phyloP scores from a whole-genome alignment of 37 sponge, comb jelly and placozoan species.

The Axinella damicornis region DNA sequence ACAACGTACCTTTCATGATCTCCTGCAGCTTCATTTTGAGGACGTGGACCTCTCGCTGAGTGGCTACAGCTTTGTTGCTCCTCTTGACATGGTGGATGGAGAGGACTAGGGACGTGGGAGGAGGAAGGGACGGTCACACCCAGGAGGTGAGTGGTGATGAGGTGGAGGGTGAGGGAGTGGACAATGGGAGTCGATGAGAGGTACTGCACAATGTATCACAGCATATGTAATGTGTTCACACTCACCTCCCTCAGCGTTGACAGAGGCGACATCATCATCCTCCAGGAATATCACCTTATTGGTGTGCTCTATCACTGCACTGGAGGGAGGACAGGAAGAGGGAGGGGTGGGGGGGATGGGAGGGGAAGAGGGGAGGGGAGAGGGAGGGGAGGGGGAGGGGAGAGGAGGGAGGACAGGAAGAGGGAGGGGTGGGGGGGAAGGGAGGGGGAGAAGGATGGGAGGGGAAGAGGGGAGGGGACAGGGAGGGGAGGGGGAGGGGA shows the following conservation, averaged over 20 bases:
- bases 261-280: conserved; percentile 98
- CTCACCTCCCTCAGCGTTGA: conserved; percentile 87
- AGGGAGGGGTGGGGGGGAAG: background rate
- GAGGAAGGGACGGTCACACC: background rate
- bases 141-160: too few relatives aligned
- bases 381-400: too few relatives aligned
- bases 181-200: background rate
- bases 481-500: too few relatives aligned
- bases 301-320: conserved; percentile 99
- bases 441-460: too few relatives aligned
- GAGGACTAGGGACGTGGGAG: conserved; percentile 52
- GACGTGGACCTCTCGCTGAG: conserved; percentile 85
- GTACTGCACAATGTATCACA: too few relatives aligned
- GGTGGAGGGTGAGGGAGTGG: background rate
- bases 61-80: conserved; percentile 53
- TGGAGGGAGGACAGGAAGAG: background rate
- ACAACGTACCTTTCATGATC: conserved; percentile 95
- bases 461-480: too few relatives aligned
- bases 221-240: background rate
- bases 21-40: conserved; percentile 95
- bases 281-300: conserved; percentile 96
- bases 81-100: conserved; percentile 88
- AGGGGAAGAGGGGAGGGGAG: too few relatives aligned
- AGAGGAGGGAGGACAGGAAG: background rate
- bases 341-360: too few relatives aligned